Conservation (phyloP, 2,888 invertebrate species). For the Ashinkailepas kermadecensis region DNA sequence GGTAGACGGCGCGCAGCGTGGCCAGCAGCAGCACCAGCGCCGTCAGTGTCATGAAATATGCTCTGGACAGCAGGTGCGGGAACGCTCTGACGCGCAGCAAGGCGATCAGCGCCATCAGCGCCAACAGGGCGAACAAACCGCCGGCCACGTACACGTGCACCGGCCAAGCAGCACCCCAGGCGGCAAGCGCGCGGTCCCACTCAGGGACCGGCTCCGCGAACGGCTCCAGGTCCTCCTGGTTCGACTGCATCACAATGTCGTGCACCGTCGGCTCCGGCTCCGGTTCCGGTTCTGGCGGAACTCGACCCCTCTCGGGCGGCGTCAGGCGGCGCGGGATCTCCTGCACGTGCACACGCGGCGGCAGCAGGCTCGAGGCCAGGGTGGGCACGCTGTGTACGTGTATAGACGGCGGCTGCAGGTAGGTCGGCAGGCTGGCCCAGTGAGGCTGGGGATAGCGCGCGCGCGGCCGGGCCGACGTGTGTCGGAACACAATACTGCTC, state of each 20-base stretch:
- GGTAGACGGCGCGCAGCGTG: slow-evolving; percentile 70
- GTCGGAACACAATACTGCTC: neutral
- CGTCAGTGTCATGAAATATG: slow-evolving; percentile 80
- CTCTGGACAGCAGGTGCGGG: slow-evolving; percentile 75
- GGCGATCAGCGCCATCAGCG: slow-evolving; percentile 76
- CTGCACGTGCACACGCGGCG: neutral
- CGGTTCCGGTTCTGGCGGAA: slow-evolving; percentile 12
- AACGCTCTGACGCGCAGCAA: slow-evolving; percentile 76
- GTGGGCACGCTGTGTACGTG: neutral
- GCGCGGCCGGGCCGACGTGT: neutral
- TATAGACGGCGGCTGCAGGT: neutral
- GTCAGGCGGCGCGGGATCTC: neutral
- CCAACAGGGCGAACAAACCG: slow-evolving; percentile 71
- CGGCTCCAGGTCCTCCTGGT: slow-evolving; percentile 29
- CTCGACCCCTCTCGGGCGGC: neutral
- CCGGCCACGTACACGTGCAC: slow-evolving; percentile 83
- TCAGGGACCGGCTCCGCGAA: slow-evolving; percentile 45
- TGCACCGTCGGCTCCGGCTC: slow-evolving; percentile 24
- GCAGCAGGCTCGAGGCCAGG: neutral
- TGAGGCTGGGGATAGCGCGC: neutral
- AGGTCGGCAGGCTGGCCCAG: neutral
- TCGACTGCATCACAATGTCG: neutral
- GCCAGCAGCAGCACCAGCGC: slow-evolving; percentile 73
- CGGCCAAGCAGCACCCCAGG: slow-evolving; percentile 80
- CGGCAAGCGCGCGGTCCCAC: slow-evolving; percentile 38